Evolutionary conservation across 2,113 vertebrate genomes (phyloP), one percentile per base, ranked within the genome.

Genomic region (Tupaia chinensis): DNA sequence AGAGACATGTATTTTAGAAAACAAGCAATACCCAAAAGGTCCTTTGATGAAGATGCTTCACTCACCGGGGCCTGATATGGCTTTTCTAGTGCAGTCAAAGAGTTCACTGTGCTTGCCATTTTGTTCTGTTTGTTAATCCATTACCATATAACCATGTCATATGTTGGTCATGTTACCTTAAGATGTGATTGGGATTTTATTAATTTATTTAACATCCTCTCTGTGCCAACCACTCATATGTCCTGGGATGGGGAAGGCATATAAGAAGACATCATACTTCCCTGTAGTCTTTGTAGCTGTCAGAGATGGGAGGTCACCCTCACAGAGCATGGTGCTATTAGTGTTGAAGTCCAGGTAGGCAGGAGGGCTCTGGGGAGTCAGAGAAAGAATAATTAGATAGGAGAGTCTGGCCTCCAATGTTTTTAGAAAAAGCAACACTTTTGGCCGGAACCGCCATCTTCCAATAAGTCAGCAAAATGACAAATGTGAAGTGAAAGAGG

Each of bases 311-410:
- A 56, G 74, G 65, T 12, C 17, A 54, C 0, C 8, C 10, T 27
- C 11, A 16, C 9, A 13, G 0, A n/a, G 44, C 7, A 11, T 63
- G 4, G 9, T 1, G 27, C 13, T 15, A 16, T 25, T 23, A 0
- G 1, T 25, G 60, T 14, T 32, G 8, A 34, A 7, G 1, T 16
- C 12, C 7, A 13, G 22, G 13, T 73, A 2, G 14, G 22, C 9
- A 12, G 17, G 13, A 13, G 60, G 9, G 12, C 1, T 25, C 19
- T 9, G 25, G 63, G 23, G 61, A 69, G 44, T 92, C 58, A 56
- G 34, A 17, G 34, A 65, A 65, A 23, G 68, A 23, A 32, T 22
- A 58, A 15, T 14, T 27, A 14, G 25, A 9, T 13, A 58, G 16
- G 9, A 44, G n/a, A 44, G 13, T 3, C 13, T 3, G 61, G 58